Conservation (phyloP, 1,140 invertebrate species). For the Lasioglossum albipes region DNA sequence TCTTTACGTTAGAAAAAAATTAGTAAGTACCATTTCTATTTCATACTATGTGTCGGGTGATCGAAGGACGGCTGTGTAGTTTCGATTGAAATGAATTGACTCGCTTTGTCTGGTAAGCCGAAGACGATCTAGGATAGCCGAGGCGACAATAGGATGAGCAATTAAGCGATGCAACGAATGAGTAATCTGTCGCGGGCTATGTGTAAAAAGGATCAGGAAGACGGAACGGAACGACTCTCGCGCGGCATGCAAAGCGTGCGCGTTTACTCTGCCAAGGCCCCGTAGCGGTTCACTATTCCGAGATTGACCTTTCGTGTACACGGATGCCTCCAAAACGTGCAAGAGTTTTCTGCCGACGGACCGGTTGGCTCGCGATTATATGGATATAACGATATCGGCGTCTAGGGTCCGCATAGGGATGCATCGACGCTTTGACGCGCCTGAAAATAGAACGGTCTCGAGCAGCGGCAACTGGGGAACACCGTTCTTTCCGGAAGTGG, state of each 20-base stretch:
- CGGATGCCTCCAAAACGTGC: constrained; percentile 29
- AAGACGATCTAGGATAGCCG: background rate
- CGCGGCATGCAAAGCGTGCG: constrained; percentile 45
- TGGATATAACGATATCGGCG: background rate
- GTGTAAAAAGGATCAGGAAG: constrained; percentile 48
- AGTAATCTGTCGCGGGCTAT: constrained; percentile 18
- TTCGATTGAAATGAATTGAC: too few species aligned
- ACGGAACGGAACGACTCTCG: constrained; percentile 16
- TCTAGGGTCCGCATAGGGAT: background rate
- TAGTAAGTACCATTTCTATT: too few species aligned
- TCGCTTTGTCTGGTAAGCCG: too few species aligned
- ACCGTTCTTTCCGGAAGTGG: background rate
- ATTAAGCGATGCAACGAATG: background rate
- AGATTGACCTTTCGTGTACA: constrained; percentile 60
- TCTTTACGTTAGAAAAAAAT: too few species aligned
- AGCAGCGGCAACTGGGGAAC: background rate
- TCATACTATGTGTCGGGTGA: too few species aligned
- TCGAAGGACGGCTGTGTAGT: too few species aligned
- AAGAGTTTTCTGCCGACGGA: constrained; percentile 15
- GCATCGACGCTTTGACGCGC: too few species aligned
- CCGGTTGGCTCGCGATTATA: constrained; percentile 5
- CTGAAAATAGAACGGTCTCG: background rate
- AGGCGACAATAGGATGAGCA: background rate
- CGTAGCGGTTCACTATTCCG: constrained; percentile 57
- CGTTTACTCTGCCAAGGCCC: constrained; percentile 51